phyloP scores from a whole-genome alignment of 2,888 invertebrate genomes.

The Dynastes grantii region DNA sequence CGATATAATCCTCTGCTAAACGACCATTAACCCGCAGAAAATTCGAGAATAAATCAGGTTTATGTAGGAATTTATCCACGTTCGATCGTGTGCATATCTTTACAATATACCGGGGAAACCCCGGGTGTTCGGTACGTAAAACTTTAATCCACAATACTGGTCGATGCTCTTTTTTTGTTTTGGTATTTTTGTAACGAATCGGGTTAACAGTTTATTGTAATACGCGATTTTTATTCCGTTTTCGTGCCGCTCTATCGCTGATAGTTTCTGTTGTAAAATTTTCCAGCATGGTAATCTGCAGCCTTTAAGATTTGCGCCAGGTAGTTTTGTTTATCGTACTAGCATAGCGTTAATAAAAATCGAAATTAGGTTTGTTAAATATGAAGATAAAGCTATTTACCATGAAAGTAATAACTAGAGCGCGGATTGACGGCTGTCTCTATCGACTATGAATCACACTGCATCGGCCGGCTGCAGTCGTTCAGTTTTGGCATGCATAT shows the following conservation, averaged over 20 bases:
- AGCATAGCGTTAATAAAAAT: slow-evolving; percentile 12
- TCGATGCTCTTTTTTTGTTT: slow-evolving; percentile 23
- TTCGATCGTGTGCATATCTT: slow-evolving; percentile 29
- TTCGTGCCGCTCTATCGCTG: slow-evolving; percentile 13
- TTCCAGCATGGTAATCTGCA: slow-evolving; percentile 2
- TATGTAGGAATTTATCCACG: slow-evolving; percentile 43
- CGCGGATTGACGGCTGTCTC: neutral
- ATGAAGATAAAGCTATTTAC: neutral
- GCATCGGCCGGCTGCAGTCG: neutral
- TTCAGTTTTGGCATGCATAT: slow-evolving; percentile 3
- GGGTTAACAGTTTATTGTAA: slow-evolving; percentile 41
- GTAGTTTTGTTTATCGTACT: slow-evolving; percentile 3
- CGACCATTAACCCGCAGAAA: slow-evolving; percentile 51
- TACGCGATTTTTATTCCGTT: slow-evolving; percentile 32
- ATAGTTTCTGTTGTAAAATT: neutral
- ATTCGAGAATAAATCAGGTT: slow-evolving; percentile 50
- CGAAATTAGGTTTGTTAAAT: slow-evolving; percentile 19
- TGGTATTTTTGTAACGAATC: neutral
- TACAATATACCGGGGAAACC: slow-evolving; percentile 2
- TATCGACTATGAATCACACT: neutral
- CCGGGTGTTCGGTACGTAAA: slow-evolving; percentile 31
- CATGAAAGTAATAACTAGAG: neutral
- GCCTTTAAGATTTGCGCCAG: slow-evolving; percentile 13
- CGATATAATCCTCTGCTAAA: slow-evolving; percentile 52
- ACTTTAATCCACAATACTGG: slow-evolving; percentile 30